Evolutionary conservation across 2,888 invertebrate species (phyloP).

Genomic region (Crematogaster levior): DNA sequence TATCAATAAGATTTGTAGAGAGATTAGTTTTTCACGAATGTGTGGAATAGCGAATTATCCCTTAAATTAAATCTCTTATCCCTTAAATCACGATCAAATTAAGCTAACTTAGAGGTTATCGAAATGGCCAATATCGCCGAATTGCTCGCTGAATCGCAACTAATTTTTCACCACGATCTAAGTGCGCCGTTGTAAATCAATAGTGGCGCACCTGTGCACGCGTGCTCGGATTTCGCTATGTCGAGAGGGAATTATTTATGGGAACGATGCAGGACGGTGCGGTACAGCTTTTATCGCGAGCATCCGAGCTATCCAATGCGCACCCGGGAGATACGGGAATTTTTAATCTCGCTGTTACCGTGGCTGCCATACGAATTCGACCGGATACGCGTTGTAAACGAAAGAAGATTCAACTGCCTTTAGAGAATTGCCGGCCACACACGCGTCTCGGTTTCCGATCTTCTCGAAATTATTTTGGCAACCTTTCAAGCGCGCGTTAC

Average conservation of each 20-base stretch:
- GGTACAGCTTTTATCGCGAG: slow-evolving; percentile 17
- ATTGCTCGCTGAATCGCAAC: slow-evolving; percentile 13
- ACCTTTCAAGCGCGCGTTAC: slow-evolving; percentile 49
- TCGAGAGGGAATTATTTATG: slow-evolving; percentile 42
- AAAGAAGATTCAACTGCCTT: neutral
- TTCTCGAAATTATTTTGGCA: slow-evolving; percentile 63
- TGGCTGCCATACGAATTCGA: neutral
- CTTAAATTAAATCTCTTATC: neutral
- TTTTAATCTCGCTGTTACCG: slow-evolving; percentile 40
- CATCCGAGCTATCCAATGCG: slow-evolving; percentile 3
- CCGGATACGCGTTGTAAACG: slow-evolving; percentile 6
- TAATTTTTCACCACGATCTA: slow-evolving; percentile 42
- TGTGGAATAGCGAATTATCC: neutral
- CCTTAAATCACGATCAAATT: neutral
- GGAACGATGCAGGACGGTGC: neutral
- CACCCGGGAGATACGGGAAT: slow-evolving; percentile 14
- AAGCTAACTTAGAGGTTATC: neutral
- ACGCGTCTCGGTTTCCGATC: slow-evolving; percentile 1
- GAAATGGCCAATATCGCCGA: neutral
- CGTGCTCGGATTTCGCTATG: slow-evolving; percentile 32
- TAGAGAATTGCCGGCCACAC: neutral
- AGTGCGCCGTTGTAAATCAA: slow-evolving; percentile 29
- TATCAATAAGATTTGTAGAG: neutral
- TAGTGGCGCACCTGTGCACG: slow-evolving; percentile 27
- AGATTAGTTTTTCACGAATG: neutral